A percentile compares a stretch with the other conserved stretches of the same genome.
Evolutionary conservation across 2,797 vertebrate species (phyloP).

Genomic region (Pristis pectinata): DNA sequence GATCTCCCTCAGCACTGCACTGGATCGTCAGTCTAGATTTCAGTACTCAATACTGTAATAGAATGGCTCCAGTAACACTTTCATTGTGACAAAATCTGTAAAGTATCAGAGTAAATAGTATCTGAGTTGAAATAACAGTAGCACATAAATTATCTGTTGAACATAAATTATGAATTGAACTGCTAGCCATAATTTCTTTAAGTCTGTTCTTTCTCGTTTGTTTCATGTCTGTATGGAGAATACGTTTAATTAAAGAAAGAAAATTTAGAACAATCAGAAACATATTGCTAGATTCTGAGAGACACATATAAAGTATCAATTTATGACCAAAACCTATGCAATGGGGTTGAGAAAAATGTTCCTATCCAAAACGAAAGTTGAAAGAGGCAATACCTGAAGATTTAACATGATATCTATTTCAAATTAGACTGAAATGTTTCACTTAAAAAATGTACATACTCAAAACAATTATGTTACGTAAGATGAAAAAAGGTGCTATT

Average conservation of each 20-base stretch:
- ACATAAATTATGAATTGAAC: neutral
- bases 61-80: neutral
- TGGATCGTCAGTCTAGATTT: too few relatives aligned
- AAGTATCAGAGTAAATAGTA: neutral
- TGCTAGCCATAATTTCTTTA: neutral
- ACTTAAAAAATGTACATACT: neutral
- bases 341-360: neutral
- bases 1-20: too few relatives aligned
- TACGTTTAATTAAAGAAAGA: neutral
- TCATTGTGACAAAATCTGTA: neutral
- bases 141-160: neutral
- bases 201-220: neutral
- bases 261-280: constrained; percentile 5
- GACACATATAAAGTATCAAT: neutral
- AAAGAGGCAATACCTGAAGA: neutral
- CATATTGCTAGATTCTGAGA: neutral
- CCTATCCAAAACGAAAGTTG: neutral
- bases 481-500: neutral
- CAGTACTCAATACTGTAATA: neutral
- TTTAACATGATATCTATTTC: neutral
- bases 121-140: neutral
- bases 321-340: neutral
- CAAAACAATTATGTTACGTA: neutral
- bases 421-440: neutral
- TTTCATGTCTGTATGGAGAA: neutral